Evolutionary conservation across 1,140 invertebrate species (phyloP), one percentile per base, ranked within the genome.

Genomic region (Cyclina sinensis): DNA sequence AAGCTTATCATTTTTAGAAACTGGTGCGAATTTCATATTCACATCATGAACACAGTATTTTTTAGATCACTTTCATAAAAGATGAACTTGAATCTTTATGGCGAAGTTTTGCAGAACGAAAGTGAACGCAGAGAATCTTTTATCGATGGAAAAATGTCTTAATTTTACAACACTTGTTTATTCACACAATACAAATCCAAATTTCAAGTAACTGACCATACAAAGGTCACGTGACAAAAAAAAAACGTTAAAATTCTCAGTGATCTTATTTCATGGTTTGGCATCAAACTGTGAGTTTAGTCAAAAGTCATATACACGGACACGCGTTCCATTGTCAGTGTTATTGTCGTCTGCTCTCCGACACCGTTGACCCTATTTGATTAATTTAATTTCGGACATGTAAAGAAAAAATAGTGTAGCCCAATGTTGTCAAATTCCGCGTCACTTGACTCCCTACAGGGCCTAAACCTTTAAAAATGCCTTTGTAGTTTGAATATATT

Each of bases 401-500:
- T 70, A 39, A 39, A 39, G 32, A 70, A 70, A 70, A 35, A 0
- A 4, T 16, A 70, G 16, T 37, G 32, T 70, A 70, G 18, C 65
- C 32, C 16, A 70, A 70, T 18, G 32, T 37, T 35, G 30, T 70
- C 32, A 70, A 35, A 37, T 37, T 37, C 37, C 32, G 30, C 65
- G 65, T 27, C 37, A 37, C 35, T 18, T 2, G 65, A 70, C 35
- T 70, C 65, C 65, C 65, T 70, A 32, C 18, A 70, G 65, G 65
- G 65, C 65, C 1, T 30, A 70, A 70, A 70, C 32, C 32, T 37
- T 70, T 5, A 70, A 70, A 35, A 39, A 1, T 16, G 35, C 32
- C 65, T 70, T 70, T 70, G 65, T 70, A 70, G 32, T 37, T n/a
- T 30, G 65, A 70, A 70, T 70, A 37, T n/a, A 70, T 70, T 70